Evolutionary conservation across 2,888 invertebrate genomes (phyloP).

Genomic region (Scaptomyza reducta): DNA sequence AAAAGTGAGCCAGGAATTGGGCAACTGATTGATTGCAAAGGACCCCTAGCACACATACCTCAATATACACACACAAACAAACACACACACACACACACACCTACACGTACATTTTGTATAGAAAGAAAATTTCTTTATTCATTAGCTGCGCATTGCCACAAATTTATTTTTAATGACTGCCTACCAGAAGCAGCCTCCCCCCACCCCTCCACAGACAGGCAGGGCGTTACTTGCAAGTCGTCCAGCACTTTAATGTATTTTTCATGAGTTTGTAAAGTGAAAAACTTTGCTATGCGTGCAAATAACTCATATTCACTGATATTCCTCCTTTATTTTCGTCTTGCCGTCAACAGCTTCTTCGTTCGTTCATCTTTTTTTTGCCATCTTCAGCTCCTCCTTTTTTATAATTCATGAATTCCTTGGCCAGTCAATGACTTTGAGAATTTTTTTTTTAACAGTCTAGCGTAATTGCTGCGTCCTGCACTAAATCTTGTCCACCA

Average conservation of each 20-base stretch:
- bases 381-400: constrained; percentile 9
- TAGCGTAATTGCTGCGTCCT: constrained; percentile 64
- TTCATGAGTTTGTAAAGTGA: constrained; percentile 75
- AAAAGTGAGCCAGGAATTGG: constrained; percentile 47
- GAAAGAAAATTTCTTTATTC: constrained; percentile 64
- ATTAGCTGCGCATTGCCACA: constrained; percentile 72
- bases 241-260: constrained; percentile 72
- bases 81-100: neutral
- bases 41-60: constrained; percentile 22
- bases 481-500: constrained; percentile 58
- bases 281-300: constrained; percentile 70
- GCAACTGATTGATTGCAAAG: constrained; percentile 69
- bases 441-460: constrained; percentile 48
- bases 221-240: constrained; percentile 12
- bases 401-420: constrained; percentile 69
- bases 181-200: constrained; percentile 5
- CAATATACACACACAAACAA: constrained; percentile 6
- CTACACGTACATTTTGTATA: constrained; percentile 14
- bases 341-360: constrained; percentile 10
- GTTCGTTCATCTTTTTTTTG: constrained; percentile 7
- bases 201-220: too few species aligned
- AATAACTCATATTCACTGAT: constrained; percentile 75
- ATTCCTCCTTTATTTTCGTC: too few species aligned
- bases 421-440: constrained; percentile 70
- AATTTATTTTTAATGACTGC: constrained; percentile 75